Conservation (phyloP, 2,888 invertebrate genomes). For the Hyalella azteca region DNA sequence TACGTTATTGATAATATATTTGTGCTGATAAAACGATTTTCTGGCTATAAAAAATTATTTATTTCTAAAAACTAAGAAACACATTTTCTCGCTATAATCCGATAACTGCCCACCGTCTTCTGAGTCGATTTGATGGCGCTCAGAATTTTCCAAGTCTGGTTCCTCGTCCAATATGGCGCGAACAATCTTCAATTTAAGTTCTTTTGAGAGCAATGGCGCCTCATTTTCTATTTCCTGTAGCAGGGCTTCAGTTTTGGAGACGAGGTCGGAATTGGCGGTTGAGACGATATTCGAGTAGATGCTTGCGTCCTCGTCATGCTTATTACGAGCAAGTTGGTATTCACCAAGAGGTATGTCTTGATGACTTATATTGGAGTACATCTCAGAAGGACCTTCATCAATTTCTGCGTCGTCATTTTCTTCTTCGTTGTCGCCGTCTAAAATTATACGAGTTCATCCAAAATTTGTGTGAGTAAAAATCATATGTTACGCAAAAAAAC, state of each 20-base stretch:
- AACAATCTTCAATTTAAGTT: constrained; percentile 40
- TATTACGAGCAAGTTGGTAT: neutral
- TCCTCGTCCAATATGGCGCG: constrained; percentile 38
- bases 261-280: neutral
- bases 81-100: too few relatives aligned
- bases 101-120: neutral
- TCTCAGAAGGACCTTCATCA: neutral
- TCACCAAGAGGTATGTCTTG: neutral
- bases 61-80: neutral
- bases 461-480: too few relatives aligned
- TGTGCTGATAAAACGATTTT: neutral
- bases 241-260: constrained; percentile 2
- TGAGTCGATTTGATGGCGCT: neutral
- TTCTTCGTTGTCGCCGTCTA: too few relatives aligned
- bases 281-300: constrained; percentile 16
- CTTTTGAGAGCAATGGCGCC: constrained; percentile 38
- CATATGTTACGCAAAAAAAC: too few relatives aligned
- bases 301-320: neutral
- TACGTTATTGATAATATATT: too few relatives aligned
- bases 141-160: neutral
- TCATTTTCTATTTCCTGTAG: constrained; percentile 46
- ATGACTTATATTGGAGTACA: neutral
- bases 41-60: neutral
- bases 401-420: neutral
- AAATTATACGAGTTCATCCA: too few relatives aligned